These are phyloP conservation scores for Stenchaetothrips biformis DNA, from an alignment of 2,888 invertebrate species.

Conservation along the genomic window DNA sequence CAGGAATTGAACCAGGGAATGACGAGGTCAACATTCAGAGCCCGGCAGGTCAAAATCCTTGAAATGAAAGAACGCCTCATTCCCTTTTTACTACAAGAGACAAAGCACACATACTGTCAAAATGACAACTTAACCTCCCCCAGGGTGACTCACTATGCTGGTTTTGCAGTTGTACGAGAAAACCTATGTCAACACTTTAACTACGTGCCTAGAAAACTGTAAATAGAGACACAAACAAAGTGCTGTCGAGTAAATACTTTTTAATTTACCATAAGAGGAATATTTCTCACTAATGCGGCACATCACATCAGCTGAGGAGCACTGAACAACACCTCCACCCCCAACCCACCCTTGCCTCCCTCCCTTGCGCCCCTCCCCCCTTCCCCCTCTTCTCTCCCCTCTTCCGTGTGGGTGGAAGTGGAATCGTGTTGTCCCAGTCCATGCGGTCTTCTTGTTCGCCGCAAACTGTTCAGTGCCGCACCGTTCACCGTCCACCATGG, in stretches of 20 bases:
- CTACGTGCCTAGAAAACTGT: neutral
- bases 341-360: neutral
- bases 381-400: neutral
- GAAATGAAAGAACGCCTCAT: no score
- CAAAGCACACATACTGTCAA: neutral
- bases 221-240: neutral
- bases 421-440: neutral
- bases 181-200: neutral
- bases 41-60: no score
- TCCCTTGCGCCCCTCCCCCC: neutral
- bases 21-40: no score
- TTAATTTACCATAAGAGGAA: neutral
- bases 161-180: neutral
- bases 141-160: neutral
- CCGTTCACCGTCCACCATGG: neutral
- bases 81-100: no score
- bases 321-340: neutral
- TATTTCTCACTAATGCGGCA: neutral
- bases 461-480: neutral
- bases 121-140: neutral
- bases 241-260: neutral
- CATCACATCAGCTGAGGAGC: constrained; percentile 8
- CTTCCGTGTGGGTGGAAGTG: neutral
- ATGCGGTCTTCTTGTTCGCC: neutral
- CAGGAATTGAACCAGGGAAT: no score